Conservation (phyloP, 2,113 vertebrate species). For the Ailurus styani region DNA sequence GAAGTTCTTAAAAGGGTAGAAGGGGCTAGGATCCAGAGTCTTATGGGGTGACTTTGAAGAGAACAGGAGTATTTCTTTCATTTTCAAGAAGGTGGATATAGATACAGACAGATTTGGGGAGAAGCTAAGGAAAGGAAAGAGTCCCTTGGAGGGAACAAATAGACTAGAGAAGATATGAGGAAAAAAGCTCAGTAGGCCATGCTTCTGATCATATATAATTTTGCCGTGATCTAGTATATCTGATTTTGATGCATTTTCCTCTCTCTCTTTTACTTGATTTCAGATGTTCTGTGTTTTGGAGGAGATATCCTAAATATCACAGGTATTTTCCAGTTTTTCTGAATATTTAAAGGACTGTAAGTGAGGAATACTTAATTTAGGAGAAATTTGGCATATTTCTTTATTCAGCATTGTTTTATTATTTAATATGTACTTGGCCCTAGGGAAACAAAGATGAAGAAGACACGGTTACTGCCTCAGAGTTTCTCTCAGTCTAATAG, state of each 20-base stretch:
- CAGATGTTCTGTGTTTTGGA: slow-evolving; percentile 62
- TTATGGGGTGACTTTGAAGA: neutral
- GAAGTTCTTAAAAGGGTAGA: neutral
- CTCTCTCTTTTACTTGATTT: neutral
- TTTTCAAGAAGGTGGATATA: neutral
- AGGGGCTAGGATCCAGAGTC: neutral
- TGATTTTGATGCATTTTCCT: neutral
- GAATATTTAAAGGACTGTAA: neutral
- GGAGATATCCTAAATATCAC: slow-evolving; percentile 69
- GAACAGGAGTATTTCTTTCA: neutral
- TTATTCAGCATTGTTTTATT: neutral
- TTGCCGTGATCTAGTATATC: neutral
- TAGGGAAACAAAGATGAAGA: neutral
- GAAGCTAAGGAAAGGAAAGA: neutral
- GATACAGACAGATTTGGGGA: neutral
- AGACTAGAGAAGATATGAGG: neutral
- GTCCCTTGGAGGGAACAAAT: neutral
- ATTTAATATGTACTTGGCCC: neutral
- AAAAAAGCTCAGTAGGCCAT: neutral
- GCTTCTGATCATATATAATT: neutral
- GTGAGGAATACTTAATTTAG: neutral
- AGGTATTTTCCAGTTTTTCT: slow-evolving; percentile 49
- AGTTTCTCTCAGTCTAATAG: neutral
- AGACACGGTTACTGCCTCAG: neutral
- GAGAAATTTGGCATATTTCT: neutral